Percentiles rank a stretch among this genome's conserved stretches.
Conservation (phyloP, 2,113 vertebrate species). For the Carollia perspicillata region DNA sequence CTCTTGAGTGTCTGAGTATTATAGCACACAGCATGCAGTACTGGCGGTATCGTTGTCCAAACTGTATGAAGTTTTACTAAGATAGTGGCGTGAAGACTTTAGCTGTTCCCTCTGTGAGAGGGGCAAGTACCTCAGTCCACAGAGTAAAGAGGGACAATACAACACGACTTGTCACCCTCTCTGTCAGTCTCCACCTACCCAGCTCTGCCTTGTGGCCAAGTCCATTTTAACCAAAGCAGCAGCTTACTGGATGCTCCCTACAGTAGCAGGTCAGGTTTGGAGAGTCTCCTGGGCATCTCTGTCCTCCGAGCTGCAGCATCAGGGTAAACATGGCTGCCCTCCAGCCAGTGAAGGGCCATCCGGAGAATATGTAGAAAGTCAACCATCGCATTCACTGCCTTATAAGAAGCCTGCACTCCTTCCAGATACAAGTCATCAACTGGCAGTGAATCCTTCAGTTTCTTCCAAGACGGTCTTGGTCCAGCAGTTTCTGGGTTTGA, state of each 20-base stretch:
- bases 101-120: background rate
- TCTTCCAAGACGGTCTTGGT: background rate
- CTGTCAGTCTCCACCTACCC: background rate
- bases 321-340: background rate
- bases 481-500: background rate
- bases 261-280: background rate
- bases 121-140: background rate
- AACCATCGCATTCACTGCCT: background rate
- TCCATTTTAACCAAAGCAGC: background rate
- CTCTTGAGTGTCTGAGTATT: background rate
- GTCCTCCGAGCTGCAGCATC: too few relatives aligned
- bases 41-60: background rate
- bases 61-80: background rate
- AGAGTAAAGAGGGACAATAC: background rate
- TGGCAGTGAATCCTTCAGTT: background rate
- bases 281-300: background rate
- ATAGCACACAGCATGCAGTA: background rate
- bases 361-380: background rate
- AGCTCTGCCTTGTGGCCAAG: background rate
- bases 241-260: background rate
- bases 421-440: background rate
- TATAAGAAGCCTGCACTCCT: background rate
- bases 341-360: background rate
- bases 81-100: background rate
- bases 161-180: background rate